Evolutionary conservation across 2,888 invertebrate genomes (phyloP).

Genomic region (Drosophila macrospina): DNA sequence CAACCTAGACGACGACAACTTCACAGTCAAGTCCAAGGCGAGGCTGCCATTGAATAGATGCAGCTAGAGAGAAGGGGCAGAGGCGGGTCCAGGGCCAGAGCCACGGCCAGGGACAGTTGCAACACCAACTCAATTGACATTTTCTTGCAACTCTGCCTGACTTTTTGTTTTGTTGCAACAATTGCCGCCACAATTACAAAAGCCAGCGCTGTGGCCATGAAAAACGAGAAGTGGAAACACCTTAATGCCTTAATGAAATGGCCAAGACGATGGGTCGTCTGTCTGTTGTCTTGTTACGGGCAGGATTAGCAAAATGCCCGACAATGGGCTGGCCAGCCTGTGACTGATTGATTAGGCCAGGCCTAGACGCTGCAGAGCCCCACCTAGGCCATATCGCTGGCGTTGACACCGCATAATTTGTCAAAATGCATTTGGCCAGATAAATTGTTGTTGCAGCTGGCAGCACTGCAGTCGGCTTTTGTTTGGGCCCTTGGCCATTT

Average conservation of each 20-base stretch:
- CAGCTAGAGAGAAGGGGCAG: neutral
- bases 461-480: conserved; percentile 39
- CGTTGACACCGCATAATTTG: conserved; percentile 73
- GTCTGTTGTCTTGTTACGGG: conserved; percentile 30
- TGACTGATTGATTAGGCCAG: conserved; percentile 35
- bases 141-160: conserved; percentile 37
- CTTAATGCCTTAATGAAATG: conserved; percentile 60
- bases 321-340: conserved; percentile 49
- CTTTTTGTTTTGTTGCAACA: conserved; percentile 33
- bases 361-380: neutral
- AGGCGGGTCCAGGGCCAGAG: neutral
- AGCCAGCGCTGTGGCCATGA: conserved; percentile 67
- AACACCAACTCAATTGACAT: conserved; percentile 70
- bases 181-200: conserved; percentile 55
- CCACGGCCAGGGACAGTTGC: conserved; percentile 2
- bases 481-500: conserved; percentile 10
- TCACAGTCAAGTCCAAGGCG: conserved; percentile 72
- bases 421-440: conserved; percentile 61
- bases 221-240: conserved; percentile 72
- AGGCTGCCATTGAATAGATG: conserved; percentile 18
- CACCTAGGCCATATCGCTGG: conserved; percentile 35
- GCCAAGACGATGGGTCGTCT: neutral
- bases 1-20: conserved; percentile 68
- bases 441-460: conserved; percentile 58
- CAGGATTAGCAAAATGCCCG: conserved; percentile 64